Conservation (phyloP, 2,888 invertebrate species). For the Synergus laeviventris region DNA sequence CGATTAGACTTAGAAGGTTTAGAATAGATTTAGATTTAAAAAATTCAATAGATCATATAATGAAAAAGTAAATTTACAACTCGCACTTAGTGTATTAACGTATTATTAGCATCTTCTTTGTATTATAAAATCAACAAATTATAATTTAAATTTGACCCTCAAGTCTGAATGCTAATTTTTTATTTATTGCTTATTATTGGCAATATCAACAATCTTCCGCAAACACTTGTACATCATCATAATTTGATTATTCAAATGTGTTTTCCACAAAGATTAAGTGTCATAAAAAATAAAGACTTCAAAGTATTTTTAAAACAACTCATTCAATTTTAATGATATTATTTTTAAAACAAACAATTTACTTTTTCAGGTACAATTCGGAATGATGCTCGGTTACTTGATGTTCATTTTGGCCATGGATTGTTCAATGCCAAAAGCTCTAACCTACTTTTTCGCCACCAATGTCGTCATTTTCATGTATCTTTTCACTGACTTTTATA, state of each 20-base stretch:
- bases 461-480: constrained; percentile 79
- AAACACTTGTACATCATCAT: background rate
- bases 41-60: background rate
- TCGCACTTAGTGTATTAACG: background rate
- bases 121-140: background rate
- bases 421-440: constrained; percentile 78
- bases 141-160: background rate
- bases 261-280: background rate
- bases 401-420: constrained; percentile 78
- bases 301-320: background rate
- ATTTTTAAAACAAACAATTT: constrained; percentile 10
- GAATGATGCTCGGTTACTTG: constrained; percentile 82
- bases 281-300: background rate
- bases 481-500: constrained; percentile 80
- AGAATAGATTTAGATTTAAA: background rate
- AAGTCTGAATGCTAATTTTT: background rate
- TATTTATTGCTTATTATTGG: background rate
- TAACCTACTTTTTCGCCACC: constrained; percentile 79
- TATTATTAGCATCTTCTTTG: constrained; percentile 7
- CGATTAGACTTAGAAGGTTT: background rate
- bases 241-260: background rate
- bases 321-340: background rate
- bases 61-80: constrained; percentile 15
- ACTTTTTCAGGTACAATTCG: constrained; percentile 81
- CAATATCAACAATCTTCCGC: background rate